These are phyloP conservation scores for Gymnocephalus cernua DNA, from an alignment of 2,113 vertebrate genomes.

Conservation along the genomic window DNA sequence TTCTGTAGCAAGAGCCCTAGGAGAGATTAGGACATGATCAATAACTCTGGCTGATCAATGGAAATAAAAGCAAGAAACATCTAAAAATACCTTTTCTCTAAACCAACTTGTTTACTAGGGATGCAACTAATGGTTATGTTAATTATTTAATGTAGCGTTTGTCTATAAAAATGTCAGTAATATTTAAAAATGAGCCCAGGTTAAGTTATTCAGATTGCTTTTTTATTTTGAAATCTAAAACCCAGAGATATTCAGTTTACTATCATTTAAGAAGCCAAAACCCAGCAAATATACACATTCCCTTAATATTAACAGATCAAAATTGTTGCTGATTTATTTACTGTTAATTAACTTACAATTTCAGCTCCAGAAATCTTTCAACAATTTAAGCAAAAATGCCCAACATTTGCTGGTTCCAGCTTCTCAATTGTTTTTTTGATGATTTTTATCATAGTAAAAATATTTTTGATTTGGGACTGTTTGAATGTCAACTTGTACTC, in stretches of 20 bases:
- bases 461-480: background rate
- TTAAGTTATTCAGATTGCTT: background rate
- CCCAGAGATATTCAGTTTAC: background rate
- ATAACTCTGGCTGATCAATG: conserved; percentile 2
- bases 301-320: background rate
- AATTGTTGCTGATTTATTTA: background rate
- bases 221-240: background rate
- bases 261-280: background rate
- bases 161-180: background rate
- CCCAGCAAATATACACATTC: background rate
- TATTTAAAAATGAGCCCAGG: background rate
- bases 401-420: background rate
- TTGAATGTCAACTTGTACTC: background rate
- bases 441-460: background rate
- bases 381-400: background rate
- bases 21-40: conserved; percentile 54
- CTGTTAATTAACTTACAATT: background rate
- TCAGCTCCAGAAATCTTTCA: background rate
- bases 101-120: background rate
- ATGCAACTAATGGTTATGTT: background rate
- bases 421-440: background rate
- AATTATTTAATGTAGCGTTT: background rate
- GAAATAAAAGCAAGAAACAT: background rate
- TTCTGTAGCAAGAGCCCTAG: conserved; percentile 97
- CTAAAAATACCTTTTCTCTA: background rate